Evolutionary conservation across 1,140 invertebrate genomes (phyloP).

Genomic region (Leptinotarsa texana): DNA sequence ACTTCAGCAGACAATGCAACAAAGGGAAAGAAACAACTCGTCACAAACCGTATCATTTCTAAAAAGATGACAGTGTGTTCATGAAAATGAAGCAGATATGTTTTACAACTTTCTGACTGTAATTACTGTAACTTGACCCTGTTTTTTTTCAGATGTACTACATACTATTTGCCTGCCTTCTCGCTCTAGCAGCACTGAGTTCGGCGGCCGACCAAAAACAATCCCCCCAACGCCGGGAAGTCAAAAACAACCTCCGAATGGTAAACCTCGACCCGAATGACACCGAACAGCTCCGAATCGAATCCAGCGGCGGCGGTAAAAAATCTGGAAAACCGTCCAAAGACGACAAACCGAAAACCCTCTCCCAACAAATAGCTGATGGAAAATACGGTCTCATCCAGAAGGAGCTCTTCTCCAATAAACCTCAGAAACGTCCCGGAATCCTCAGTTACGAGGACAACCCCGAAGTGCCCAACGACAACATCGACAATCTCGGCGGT

Average conservation of each 20-base stretch:
- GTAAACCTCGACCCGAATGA: conserved; percentile 50
- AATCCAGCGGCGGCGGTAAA: conserved; percentile 60
- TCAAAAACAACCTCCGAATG: conserved; percentile 64
- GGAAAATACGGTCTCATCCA: conserved; percentile 89
- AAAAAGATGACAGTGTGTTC: too few relatives aligned
- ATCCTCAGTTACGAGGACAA: conserved; percentile 79
- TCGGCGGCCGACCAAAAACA: conserved; percentile 30
- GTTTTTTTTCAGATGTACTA: conserved; percentile 31
- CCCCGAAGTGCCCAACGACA: conserved; percentile 77
- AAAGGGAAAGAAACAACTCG: too few relatives aligned
- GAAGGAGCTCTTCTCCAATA: conserved; percentile 72
- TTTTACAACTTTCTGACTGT: too few relatives aligned
- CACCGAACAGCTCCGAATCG: conserved; percentile 50
- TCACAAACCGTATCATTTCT: too few relatives aligned
- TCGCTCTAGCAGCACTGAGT: conserved; percentile 15
- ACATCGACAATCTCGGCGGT: conserved; percentile 76
- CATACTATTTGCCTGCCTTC: neutral
- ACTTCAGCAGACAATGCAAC: too few relatives aligned
- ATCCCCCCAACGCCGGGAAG: conserved; percentile 58
- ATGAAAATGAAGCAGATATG: too few relatives aligned
- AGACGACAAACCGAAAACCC: conserved; percentile 78
- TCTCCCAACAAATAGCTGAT: conserved; percentile 83
- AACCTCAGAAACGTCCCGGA: conserved; percentile 71
- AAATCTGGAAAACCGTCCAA: conserved; percentile 57
- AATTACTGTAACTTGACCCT: too few relatives aligned